Evolutionary conservation across 1,140 invertebrate genomes (phyloP).

Genomic region (Palaemon carinicauda): DNA sequence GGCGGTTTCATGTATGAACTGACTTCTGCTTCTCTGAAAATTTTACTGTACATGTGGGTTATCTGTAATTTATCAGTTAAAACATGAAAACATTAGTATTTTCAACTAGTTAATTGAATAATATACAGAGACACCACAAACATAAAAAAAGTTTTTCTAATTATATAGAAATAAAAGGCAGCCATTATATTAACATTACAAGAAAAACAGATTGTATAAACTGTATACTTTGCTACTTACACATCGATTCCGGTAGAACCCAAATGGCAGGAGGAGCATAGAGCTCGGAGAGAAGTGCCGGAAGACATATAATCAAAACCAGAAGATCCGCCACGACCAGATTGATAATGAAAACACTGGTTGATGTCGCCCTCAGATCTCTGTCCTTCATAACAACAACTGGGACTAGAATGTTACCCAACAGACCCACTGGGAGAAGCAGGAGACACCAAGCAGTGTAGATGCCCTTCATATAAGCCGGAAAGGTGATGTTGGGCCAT

Average conservation of each 20-base stretch:
- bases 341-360: slow-evolving; percentile 84
- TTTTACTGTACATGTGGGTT: too few species aligned
- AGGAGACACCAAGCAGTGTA: slow-evolving; percentile 47
- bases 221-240: slow-evolving; percentile 28
- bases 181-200: too few species aligned
- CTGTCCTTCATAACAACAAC: slow-evolving; percentile 49
- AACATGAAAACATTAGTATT: too few species aligned
- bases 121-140: too few species aligned
- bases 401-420: slow-evolving; percentile 51
- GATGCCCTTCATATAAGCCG: slow-evolving; percentile 39
- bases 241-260: slow-evolving; percentile 50
- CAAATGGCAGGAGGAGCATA: slow-evolving; percentile 49
- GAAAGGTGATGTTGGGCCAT: slow-evolving; percentile 28
- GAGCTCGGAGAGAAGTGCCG: slow-evolving; percentile 78
- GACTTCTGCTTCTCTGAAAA: too few species aligned
- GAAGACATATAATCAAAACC: slow-evolving; percentile 91
- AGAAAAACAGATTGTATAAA: background rate
- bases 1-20: too few species aligned
- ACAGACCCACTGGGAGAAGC: slow-evolving; percentile 25
- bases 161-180: too few species aligned
- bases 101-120: too few species aligned
- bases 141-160: too few species aligned
- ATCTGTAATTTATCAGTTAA: too few species aligned
- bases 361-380: slow-evolving; percentile 45
- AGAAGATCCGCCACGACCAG: slow-evolving; percentile 94